A percentile compares a stretch with the other conserved stretches of the same genome.
Conservation (phyloP, 1,140 invertebrate species). For the Acromyrmex echinatior region DNA sequence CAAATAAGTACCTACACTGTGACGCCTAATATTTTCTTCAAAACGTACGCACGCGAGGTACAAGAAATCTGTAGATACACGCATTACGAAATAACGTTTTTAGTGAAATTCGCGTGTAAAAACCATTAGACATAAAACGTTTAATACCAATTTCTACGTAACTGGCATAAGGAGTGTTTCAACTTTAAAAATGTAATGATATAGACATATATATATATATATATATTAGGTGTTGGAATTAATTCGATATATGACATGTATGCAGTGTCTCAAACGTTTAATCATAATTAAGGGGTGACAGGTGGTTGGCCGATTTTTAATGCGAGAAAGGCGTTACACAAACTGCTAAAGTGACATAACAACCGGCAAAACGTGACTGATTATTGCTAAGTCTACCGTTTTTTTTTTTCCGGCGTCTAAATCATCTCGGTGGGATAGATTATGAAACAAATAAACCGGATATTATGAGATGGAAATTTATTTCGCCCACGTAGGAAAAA, state of each 20-base stretch:
- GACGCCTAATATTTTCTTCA: neutral
- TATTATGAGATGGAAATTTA: neutral
- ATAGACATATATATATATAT: neutral
- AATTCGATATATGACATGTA: neutral
- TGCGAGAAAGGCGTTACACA: constrained; percentile 25
- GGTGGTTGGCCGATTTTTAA: constrained; percentile 10
- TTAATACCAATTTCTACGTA: neutral
- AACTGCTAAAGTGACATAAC: neutral
- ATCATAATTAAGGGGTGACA: constrained; percentile 42
- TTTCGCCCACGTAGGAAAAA: neutral
- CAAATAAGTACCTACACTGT: neutral
- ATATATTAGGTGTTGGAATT: too few relatives aligned
- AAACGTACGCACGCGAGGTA: neutral
- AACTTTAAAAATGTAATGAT: neutral
- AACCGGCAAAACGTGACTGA: constrained; percentile 2
- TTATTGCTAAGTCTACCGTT: neutral
- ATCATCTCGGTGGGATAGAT: neutral
- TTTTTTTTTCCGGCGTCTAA: neutral
- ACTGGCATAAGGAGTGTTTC: neutral
- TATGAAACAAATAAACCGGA: neutral
- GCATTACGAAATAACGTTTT: neutral
- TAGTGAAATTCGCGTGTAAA: neutral
- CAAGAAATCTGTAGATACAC: neutral
- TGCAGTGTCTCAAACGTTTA: neutral
- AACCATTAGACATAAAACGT: neutral